These are phyloP conservation scores for Pica pica DNA, from an alignment of 2,113 vertebrate genomes.

Conservation along the genomic window DNA sequence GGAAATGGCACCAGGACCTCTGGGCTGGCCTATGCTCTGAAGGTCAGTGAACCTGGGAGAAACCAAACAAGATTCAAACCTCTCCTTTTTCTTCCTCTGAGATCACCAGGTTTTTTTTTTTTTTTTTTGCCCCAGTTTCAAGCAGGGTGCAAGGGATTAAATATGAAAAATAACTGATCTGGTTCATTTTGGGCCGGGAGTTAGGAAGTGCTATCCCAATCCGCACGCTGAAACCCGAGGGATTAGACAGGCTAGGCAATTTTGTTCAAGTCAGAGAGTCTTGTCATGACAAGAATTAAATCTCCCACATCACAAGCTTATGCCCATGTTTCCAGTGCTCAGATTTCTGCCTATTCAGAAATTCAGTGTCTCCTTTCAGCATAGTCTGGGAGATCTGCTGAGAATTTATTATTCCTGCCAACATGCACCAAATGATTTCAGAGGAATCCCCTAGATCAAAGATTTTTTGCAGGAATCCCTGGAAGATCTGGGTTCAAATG, in stretches of 20 bases:
- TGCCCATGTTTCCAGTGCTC: neutral
- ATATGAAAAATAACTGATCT: neutral
- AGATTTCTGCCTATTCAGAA: neutral
- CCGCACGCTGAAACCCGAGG: neutral
- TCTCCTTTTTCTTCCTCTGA: neutral
- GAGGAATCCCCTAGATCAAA: neutral
- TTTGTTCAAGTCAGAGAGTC: neutral
- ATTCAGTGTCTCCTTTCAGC: neutral
- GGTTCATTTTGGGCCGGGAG: neutral
- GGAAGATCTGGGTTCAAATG: neutral
- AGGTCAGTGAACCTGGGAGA: neutral
- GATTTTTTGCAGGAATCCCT: neutral
- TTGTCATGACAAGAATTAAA: neutral
- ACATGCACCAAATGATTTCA: neutral
- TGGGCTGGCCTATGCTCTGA: neutral
- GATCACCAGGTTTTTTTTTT: neutral
- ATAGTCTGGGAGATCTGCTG: neutral
- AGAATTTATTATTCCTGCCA: neutral
- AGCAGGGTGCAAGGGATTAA: neutral
- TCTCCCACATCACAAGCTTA: neutral
- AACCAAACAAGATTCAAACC: neutral
- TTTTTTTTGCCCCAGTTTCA: neutral
- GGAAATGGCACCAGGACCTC: neutral
- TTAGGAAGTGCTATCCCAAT: neutral
- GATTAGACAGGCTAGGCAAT: neutral